Evolutionary conservation across 1,140 invertebrate genomes (phyloP), one percentile per base, ranked within the genome.

Genomic region (Popillia japonica): DNA sequence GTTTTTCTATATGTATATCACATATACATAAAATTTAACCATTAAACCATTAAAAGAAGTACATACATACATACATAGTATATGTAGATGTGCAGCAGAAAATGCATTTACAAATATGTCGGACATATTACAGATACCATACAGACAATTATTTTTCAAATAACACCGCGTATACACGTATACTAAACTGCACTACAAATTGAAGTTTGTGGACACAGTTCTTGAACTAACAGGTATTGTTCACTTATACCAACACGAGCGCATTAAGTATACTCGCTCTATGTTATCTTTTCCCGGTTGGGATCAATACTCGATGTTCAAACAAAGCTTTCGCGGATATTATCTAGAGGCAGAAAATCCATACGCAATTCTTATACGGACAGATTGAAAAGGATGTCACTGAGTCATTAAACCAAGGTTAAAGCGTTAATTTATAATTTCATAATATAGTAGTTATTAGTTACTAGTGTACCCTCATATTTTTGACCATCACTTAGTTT

Each of bases 211-310:
- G 22, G 61, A 64, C 61, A 64, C 10, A 64, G 61, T 17, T 20
- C 61, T 64, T 11, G 17, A 64, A 64, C 61, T 64, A 64, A 64
- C 61, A 64, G 61, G 61, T 64, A 64, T 64, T 64, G 61, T 64
- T 64, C 61, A 64, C 61, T 64, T 64, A 20, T 64, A 64, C 61
- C 17, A 64, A 64, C 17, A 64, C 22, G 23, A 64, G 61, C 61
- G 17, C 61, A 64, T 64, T 64, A 64, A 64, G 17, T 64, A 64
- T 64, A 64, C 23, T 20, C 20, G 23, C 61, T n/a, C n/a, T 22
- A 64, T 64, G 22, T 64, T 64, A 64, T 64, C 61, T 64, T 64
- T 64, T 64, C 61, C 61, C 23, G 61, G 2, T 9, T 9, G 61
- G 61, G 61, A 64, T 64, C 61, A 64, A 64, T 64, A 64, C 61